phyloP scores from a whole-genome alignment of 2,888 invertebrate species.

The Mimas tiliae region DNA sequence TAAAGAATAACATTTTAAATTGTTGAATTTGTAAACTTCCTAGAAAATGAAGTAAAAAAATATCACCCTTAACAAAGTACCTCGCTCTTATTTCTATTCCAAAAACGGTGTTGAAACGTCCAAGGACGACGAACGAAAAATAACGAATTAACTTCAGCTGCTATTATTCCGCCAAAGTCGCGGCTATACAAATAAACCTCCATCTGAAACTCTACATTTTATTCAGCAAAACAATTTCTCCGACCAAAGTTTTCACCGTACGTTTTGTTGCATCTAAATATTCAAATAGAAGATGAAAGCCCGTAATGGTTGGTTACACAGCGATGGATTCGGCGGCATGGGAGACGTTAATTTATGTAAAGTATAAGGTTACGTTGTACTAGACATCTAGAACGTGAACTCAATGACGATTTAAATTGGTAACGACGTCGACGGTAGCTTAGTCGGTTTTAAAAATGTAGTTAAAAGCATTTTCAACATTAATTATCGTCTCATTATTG shows the following conservation, averaged over 20 bases:
- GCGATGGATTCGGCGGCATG: conserved; percentile 59
- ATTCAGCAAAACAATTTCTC: conserved; percentile 54
- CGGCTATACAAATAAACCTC: conserved; percentile 56
- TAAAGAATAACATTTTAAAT: too few relatives aligned
- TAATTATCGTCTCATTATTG: neutral
- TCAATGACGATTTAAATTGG: conserved; percentile 71
- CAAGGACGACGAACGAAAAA: conserved; percentile 33
- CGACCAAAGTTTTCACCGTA: conserved; percentile 53
- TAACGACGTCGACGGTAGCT: conserved; percentile 25
- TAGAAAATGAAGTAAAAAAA: too few relatives aligned
- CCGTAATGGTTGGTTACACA: conserved; percentile 74
- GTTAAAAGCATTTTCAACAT: neutral
- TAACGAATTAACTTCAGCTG: conserved; percentile 48
- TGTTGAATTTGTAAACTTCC: too few relatives aligned
- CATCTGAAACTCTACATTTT: conserved; percentile 43
- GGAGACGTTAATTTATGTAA: conserved; percentile 74
- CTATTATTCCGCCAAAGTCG: conserved; percentile 46
- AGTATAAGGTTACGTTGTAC: conserved; percentile 73
- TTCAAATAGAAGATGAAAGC: conserved; percentile 73
- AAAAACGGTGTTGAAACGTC: neutral
- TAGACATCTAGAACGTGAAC: conserved; percentile 74
- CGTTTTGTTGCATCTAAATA: conserved; percentile 69
- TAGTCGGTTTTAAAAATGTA: neutral
- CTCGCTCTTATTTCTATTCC: neutral
- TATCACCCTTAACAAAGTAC: too few relatives aligned